phyloP scores from a whole-genome alignment of 1,140 invertebrate genomes.

The Globodera rostochiensis region DNA sequence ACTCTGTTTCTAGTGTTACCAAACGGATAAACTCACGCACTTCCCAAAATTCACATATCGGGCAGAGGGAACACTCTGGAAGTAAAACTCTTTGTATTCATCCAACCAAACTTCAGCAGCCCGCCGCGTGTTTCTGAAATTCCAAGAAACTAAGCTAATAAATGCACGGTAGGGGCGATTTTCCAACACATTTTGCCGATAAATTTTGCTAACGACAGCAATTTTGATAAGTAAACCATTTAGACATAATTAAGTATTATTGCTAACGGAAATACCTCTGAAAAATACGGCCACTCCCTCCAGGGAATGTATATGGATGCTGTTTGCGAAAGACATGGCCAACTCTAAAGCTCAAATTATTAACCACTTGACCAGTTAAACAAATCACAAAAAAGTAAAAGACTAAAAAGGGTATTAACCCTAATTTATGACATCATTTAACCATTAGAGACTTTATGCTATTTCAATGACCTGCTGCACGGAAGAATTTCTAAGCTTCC shows the following conservation, averaged over 20 bases:
- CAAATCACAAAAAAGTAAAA: too few relatives aligned
- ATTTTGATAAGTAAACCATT: too few relatives aligned
- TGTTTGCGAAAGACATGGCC: conserved; percentile 71
- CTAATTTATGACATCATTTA: too few relatives aligned
- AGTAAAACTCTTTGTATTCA: conserved; percentile 89
- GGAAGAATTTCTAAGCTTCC: conserved; percentile 61
- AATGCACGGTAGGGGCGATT: not conserved
- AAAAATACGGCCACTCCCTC: conserved; percentile 70
- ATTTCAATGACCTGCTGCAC: conserved; percentile 41
- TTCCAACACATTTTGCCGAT: too few relatives aligned
- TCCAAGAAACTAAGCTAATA: not conserved
- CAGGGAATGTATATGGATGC: conserved; percentile 92
- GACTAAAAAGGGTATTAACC: too few relatives aligned
- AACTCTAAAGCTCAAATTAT: conserved; percentile 26
- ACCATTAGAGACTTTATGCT: too few relatives aligned
- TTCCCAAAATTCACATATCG: conserved; percentile 69
- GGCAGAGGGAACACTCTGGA: conserved; percentile 69
- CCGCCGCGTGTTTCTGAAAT: conserved; percentile 79
- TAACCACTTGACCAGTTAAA: too few relatives aligned
- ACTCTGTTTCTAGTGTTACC: not conserved
- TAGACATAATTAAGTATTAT: too few relatives aligned
- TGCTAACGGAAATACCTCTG: conserved; percentile 49
- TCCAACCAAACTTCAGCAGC: conserved; percentile 96
- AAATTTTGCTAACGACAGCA: too few relatives aligned
- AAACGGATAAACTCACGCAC: conserved; percentile 63